These are phyloP conservation scores for Sabellastarte sp. DNA, from an alignment of 2,888 invertebrate species.

Conservation along the genomic window DNA sequence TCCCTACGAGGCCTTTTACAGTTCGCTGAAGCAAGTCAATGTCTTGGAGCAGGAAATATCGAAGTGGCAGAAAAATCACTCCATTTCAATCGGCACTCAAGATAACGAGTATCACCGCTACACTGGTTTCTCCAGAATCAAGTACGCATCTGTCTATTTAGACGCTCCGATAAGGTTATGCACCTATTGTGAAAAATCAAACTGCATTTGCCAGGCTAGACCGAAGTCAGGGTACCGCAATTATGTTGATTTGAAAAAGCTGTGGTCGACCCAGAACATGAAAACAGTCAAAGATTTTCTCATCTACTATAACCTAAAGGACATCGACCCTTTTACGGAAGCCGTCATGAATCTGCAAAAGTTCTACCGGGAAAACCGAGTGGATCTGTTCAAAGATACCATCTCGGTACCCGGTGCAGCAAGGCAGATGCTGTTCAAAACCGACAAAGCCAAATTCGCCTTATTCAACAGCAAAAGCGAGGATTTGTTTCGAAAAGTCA, in stretches of 20 bases:
- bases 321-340: slow-evolving; percentile 25
- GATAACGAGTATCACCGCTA: too few relatives aligned
- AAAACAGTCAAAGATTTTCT: slow-evolving; percentile 29
- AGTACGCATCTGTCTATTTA: too few relatives aligned
- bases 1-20: background rate
- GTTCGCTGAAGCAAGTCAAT: background rate
- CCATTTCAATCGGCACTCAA: too few relatives aligned
- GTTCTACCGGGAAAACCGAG: slow-evolving; percentile 23
- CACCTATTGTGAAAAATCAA: too few relatives aligned
- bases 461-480: slow-evolving; percentile 24
- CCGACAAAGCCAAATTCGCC: slow-evolving; percentile 20
- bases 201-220: too few relatives aligned
- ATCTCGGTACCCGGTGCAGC: slow-evolving; percentile 30
- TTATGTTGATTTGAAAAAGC: slow-evolving; percentile 1
- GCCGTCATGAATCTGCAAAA: slow-evolving; percentile 22
- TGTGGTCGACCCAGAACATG: slow-evolving; percentile 25
- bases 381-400: slow-evolving; percentile 30
- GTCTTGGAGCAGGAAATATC: background rate
- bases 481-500: slow-evolving; percentile 15
- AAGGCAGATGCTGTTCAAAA: slow-evolving; percentile 20
- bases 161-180: too few relatives aligned
- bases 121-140: too few relatives aligned
- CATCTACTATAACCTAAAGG: slow-evolving; percentile 31
- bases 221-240: background rate
- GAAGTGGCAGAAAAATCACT: too few relatives aligned